Evolutionary conservation across 2,888 invertebrate species (phyloP).

Genomic region (Orthosia gracilis): DNA sequence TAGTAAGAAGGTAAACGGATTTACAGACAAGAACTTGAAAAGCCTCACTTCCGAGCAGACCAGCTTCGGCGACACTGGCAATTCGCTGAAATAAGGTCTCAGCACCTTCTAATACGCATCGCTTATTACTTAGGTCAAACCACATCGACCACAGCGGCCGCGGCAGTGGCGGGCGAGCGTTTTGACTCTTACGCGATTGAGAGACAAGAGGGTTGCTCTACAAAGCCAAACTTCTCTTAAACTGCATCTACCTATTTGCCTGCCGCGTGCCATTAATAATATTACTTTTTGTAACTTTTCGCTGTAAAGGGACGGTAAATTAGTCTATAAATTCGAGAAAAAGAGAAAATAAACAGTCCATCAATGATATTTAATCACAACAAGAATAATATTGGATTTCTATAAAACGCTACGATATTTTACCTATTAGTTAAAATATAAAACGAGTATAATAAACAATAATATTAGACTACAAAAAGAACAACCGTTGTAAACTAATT

Average conservation of each 20-base stretch:
- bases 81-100: too few relatives aligned
- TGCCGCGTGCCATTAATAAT: background rate
- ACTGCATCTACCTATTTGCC: background rate
- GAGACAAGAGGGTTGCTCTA: background rate
- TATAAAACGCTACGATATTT: background rate
- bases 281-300: background rate
- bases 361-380: slow-evolving; percentile 2
- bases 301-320: slow-evolving; percentile 7
- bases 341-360: slow-evolving; percentile 11
- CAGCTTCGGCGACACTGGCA: too few relatives aligned
- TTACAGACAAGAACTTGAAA: background rate
- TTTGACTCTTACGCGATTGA: too few relatives aligned
- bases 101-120: too few relatives aligned
- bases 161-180: too few relatives aligned
- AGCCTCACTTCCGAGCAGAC: too few relatives aligned
- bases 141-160: too few relatives aligned
- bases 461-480: background rate
- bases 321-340: slow-evolving; percentile 6
- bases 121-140: too few relatives aligned
- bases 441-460: slow-evolving; percentile 18
- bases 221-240: background rate
- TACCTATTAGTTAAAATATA: slow-evolving; percentile 3
- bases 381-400: background rate
- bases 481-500: slow-evolving; percentile 19
- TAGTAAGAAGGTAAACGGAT: background rate